Percentiles rank a stretch among this genome's conserved stretches.
These are phyloP conservation scores for Penaeus monodon DNA, from an alignment of 2,888 invertebrate species.

Conservation along the genomic window DNA sequence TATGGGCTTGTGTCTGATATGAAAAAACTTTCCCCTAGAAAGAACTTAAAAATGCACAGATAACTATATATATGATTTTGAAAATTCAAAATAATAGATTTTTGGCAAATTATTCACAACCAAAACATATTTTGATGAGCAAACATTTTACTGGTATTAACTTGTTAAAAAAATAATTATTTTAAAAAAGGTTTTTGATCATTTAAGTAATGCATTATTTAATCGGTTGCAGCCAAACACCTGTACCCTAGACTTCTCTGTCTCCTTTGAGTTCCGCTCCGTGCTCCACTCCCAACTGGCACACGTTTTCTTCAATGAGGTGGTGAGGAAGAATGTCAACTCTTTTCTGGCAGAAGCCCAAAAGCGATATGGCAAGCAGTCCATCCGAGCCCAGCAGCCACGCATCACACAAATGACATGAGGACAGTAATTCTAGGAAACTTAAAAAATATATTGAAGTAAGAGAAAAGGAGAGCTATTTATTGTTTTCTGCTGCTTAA, in stretches of 20 bases:
- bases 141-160: too few species aligned
- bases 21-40: too few species aligned
- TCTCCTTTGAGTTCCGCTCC: constrained; percentile 92
- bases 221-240: constrained; percentile 75
- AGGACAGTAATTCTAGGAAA: constrained; percentile 4
- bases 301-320: constrained; percentile 93
- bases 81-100: too few species aligned
- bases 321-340: constrained; percentile 94
- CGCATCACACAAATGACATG: constrained; percentile 36
- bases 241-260: constrained; percentile 90
- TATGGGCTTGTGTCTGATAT: too few species aligned
- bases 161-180: too few species aligned
- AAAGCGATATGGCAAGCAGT: constrained; percentile 78
- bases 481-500: too few species aligned
- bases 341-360: constrained; percentile 91
- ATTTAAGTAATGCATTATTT: not conserved
- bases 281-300: constrained; percentile 89
- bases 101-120: too few species aligned
- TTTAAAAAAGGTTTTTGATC: too few species aligned
- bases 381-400: constrained; percentile 45
- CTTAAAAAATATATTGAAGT: not conserved
- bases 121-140: too few species aligned
- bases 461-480: too few species aligned
- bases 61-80: too few species aligned
- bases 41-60: too few species aligned